Base-by-base conservation (phyloP, 2,888 invertebrate genomes). In the Microctonus hyperodae region DNA sequence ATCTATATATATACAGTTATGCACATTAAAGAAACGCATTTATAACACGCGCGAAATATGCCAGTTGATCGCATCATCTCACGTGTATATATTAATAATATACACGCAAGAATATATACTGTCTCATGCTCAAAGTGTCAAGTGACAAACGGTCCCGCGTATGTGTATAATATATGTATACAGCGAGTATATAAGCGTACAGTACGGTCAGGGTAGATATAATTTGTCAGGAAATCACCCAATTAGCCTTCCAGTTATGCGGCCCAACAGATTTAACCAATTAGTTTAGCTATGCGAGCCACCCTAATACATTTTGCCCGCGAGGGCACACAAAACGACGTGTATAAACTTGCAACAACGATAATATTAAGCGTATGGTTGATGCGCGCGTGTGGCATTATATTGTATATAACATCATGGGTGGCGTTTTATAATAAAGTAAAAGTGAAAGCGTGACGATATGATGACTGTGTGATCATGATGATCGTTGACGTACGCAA, bases 171-270 rank as follows among this genome's bases (percentile, higher is more conserved):
- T n/a, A n/a, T n/a, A n/a, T n/a, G n/a, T n/a, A n/a, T 76, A 78
- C 75, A 62, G 63, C 78, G 77, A 79, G 79, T 78, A n/a, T n/a
- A n/a, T n/a, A 79, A 81, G 81, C 81, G 81, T 80, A 81, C 76
- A 44, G 16, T 44, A 44, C 44, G 44, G 81, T 80, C 80, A 78
- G 79, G 80, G 79, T 81, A 78, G 81, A 82, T 83, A 83, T 83
- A 83, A 83, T 83, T 83, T 83, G 83, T 83, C 83, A 83, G 82
- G 81, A 81, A 83, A 83, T 83, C 83, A 83, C 82, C 83, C 83
- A 83, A 83, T 83, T 83, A 83, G 83, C 83, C 83, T 82, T 76
- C 80, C 79, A 81, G 83, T 83, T 83, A 83, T 83, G 83, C 81
- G 82, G 81, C 80, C 83, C 83, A 81, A 82, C 83, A 83, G 83